Evolutionary conservation across 2,113 vertebrate species (phyloP).

Genomic region (Glareola pratincola): DNA sequence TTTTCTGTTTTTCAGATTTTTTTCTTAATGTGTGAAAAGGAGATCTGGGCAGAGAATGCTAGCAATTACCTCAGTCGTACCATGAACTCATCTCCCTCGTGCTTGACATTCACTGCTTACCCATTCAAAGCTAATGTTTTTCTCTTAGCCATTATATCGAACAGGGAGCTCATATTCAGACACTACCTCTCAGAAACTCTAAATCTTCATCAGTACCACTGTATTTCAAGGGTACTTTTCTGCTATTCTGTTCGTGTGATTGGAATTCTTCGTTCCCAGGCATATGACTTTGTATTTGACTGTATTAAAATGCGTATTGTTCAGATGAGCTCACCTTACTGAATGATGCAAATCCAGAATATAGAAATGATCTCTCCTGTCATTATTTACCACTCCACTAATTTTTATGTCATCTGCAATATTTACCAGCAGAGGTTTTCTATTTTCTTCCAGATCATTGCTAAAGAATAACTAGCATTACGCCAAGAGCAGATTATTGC

Average conservation of each 20-base stretch:
- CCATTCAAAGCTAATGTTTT: constrained; percentile 51
- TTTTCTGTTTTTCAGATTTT: not conserved
- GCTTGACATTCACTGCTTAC: constrained; percentile 50
- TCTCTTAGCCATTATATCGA: not conserved
- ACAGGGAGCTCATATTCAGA: constrained; percentile 16
- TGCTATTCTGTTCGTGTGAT: not conserved
- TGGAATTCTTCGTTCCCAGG: constrained; percentile 20
- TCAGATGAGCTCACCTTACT: constrained; percentile 2
- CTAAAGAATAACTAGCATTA: not conserved
- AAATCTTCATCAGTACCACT: constrained; percentile 10
- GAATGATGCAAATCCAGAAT: constrained; percentile 28
- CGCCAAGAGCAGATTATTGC: not conserved
- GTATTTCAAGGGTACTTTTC: constrained; percentile 49
- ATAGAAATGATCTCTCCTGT: not conserved
- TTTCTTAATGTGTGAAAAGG: constrained; percentile 12
- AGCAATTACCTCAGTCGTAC: constrained; percentile 35
- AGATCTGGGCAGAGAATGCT: not conserved
- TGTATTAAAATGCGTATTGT: not conserved
- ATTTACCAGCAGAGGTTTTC: constrained; percentile 20
- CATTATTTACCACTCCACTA: constrained; percentile 47
- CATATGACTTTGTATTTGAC: constrained; percentile 3
- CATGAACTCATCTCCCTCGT: constrained; percentile 30
- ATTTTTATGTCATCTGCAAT: constrained; percentile 36
- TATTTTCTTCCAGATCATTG: not conserved
- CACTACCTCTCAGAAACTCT: not conserved